Evolutionary conservation across 2,113 vertebrate genomes (phyloP), one percentile per base, ranked within the genome.

Genomic region (Lagopus muta): DNA sequence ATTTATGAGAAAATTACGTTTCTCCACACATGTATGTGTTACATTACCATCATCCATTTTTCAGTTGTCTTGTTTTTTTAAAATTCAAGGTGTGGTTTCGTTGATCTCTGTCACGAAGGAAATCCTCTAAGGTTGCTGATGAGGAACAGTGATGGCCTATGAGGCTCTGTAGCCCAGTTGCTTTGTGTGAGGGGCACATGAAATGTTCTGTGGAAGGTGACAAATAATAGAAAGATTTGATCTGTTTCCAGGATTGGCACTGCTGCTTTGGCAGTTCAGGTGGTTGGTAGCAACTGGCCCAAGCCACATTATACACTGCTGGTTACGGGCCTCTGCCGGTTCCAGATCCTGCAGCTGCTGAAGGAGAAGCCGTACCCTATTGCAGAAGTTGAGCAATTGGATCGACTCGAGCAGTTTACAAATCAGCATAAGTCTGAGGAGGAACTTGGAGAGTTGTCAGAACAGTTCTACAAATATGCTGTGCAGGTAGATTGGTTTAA

Each of bases 251-350:
- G 99, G 92, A 98, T 99, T 66, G 99, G 99, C 43, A 99, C 99
- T 0, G 99, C 99, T 6, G 99, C 99, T 0, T 94, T 99, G 75
- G 99, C 98, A 0, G 98, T 99, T 48, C 99, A 99, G 94, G 99
- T 99, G 32, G 99, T 99, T 77, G 99, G 99, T 25, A 99, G 99
- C 94, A 99, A 99, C 96, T 99, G 99, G 99, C 99, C 99, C 3
- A 99, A 99, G 92, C 99, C 99, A 2, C 99, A 99, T 96, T 99
- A 99, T 62, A 99, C 98, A 1, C 77, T 99, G 95, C 98, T 99
- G 92, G 98, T 99, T 70, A 99, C 99, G 0, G 99, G 99, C 52
- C 91, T 99, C 19, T 99, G 99, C 95, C 98, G 99, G 6, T 99
- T 99, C 88, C 98, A 98, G 65, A 98, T 99, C 62, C 88, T 97